Base-by-base conservation (phyloP, 2,113 vertebrate genomes). In the Corythoichthys haematopterus region DNA sequence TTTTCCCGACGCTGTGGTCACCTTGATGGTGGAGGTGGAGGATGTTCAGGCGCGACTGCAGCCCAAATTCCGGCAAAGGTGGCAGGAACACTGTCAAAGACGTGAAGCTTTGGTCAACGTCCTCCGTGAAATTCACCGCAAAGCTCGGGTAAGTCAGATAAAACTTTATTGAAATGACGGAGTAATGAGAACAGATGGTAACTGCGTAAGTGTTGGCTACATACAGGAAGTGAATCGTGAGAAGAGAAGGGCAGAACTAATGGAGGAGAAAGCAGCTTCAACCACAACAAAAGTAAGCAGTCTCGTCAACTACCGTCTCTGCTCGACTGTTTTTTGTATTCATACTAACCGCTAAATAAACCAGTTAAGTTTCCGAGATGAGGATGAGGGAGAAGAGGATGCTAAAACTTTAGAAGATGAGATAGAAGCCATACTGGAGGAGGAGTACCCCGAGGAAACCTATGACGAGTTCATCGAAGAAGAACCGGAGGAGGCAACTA, bases 161-260 rank as follows among this genome's bases (percentile, higher is more conserved):
- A 12, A 62, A 2, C 45, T 28, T 28, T 28, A 28, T 28, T 28
- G 20, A 28, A 28, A 28, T 28, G 20, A 28, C 20, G 20, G 20
- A 28, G 20, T 28, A 28, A 28, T 28, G 20, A 28, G 20, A 28
- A 28, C 20, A 28, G 20, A 28, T 28, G 20, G 20, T 28, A 28
- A 28, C 20, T 28, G 20, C 20, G 20, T 28, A 28, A 28, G 20
- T 28, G 20, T 8, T 43, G 40, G 40, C 6, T 43, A 43, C 36
- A 46, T 64, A 37, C 77, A 99, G 96, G 86, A 91, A 36, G 89
- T 92, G 47, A 84, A 64, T 53, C 92, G 98, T 78, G 78, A 83
- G 59, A 93, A 81, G 84, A 94, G 95, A 90, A 94, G 92, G 69
- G 91, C 90, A 80, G 94, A 97, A 81, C 92, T 98, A 71, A n/a